These are phyloP conservation scores for Maccullochella peelii DNA, from an alignment of 2,113 vertebrate species.

Conservation along the genomic window DNA sequence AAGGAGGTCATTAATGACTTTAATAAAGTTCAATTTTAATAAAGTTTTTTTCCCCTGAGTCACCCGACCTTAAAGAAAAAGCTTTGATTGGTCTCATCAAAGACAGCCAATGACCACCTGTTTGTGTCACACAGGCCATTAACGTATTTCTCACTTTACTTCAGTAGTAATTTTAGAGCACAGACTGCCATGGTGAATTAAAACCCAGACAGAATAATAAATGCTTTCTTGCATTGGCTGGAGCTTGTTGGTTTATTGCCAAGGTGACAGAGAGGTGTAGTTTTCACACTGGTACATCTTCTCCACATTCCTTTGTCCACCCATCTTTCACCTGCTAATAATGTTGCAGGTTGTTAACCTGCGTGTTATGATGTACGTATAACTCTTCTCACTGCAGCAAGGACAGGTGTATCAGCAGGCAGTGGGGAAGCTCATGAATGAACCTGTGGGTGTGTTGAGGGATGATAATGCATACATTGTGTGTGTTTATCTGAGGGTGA, in stretches of 20 bases:
- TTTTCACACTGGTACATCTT: neutral
- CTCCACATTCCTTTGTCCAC: neutral
- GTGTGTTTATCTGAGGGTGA: neutral
- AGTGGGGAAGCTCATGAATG: neutral
- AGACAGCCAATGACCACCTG: neutral
- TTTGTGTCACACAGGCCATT: neutral
- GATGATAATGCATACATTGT: neutral
- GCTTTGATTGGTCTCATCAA: slow-evolving; percentile 3
- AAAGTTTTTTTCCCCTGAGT: neutral
- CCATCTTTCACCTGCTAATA: slow-evolving; percentile 2
- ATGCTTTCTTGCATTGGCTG: slow-evolving; percentile 18
- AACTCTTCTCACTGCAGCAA: slow-evolving; percentile 8
- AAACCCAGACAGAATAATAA: slow-evolving; percentile 31
- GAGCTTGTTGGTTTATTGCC: slow-evolving; percentile 1
- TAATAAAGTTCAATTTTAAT: too few species aligned
- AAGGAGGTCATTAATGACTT: neutral
- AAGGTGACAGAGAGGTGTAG: slow-evolving; percentile 19
- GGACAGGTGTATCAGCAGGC: neutral
- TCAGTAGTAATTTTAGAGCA: slow-evolving; percentile 13
- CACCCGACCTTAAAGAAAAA: neutral
- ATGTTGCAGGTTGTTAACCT: slow-evolving; percentile 2
- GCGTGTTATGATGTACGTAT: neutral
- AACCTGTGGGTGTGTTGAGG: neutral
- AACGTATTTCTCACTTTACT: neutral
- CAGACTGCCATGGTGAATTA: neutral